These are phyloP conservation scores for Charina bottae DNA, from an alignment of 2,113 vertebrate species.

Conservation along the genomic window DNA sequence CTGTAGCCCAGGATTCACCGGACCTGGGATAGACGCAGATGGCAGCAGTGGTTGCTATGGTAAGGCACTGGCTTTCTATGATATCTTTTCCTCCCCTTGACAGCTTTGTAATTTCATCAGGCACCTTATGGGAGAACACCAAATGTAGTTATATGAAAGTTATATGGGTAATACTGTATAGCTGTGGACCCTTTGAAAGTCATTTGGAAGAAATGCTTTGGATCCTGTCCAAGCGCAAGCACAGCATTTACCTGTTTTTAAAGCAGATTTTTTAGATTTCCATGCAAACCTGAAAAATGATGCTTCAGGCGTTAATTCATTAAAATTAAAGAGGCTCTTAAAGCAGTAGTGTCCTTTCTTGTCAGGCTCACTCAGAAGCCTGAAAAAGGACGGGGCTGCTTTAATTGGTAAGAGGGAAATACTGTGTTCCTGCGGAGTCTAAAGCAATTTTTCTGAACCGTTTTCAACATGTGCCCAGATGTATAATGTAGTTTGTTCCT, in stretches of 20 bases:
- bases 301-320: neutral
- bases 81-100: conserved; percentile 1
- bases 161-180: neutral
- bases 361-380: neutral
- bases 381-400: neutral
- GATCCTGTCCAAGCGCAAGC: neutral
- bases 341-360: neutral
- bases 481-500: neutral
- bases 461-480: neutral
- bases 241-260: neutral
- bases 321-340: neutral
- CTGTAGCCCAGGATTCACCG: conserved; percentile 75
- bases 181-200: neutral
- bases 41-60: conserved; percentile 73
- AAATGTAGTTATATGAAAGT: neutral
- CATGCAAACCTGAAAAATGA: neutral
- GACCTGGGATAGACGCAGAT: conserved; percentile 75
- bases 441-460: neutral
- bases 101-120: neutral
- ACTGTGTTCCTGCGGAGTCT: neutral
- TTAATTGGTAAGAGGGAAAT: neutral
- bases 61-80: conserved; percentile 43
- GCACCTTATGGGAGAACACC: neutral
- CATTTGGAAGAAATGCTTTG: neutral
- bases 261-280: neutral